Percentiles rank a stretch among this genome's conserved stretches.
Evolutionary conservation across 2,113 vertebrate species (phyloP).

Genomic region (Anseranas semipalmata): DNA sequence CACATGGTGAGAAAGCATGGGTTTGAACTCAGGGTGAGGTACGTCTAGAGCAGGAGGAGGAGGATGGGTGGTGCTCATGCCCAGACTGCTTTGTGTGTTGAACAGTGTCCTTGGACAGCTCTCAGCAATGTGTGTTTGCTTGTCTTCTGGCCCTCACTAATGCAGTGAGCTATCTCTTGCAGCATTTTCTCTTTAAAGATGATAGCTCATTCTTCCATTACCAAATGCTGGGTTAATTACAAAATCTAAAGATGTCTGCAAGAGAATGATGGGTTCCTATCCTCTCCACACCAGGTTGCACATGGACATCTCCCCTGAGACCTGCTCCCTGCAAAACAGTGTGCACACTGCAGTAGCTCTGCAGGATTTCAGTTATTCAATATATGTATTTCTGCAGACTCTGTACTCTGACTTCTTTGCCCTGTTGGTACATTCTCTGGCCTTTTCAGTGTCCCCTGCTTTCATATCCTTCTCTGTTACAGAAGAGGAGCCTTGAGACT

Average conservation of each 20-base stretch:
- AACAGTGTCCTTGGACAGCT: neutral
- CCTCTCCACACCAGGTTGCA: neutral
- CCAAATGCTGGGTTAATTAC: neutral
- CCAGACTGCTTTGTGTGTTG: neutral
- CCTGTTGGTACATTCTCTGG: neutral
- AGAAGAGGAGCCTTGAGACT: neutral
- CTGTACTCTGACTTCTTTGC: neutral
- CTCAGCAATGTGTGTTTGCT: too few relatives aligned
- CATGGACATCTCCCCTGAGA: neutral
- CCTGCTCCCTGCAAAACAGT: neutral
- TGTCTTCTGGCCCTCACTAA: neutral
- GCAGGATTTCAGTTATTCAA: neutral
- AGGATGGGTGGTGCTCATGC: neutral
- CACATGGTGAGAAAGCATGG: neutral
- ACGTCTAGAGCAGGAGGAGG: neutral
- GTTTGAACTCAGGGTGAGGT: neutral
- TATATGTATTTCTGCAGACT: neutral
- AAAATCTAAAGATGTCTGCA: neutral
- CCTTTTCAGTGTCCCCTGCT: neutral
- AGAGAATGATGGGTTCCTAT: neutral
- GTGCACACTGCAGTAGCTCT: neutral
- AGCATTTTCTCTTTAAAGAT: neutral
- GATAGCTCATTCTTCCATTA: neutral
- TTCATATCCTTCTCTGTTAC: neutral
- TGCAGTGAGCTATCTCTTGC: neutral